These are phyloP conservation scores for Mus spretus DNA, from an alignment of 2,797 vertebrate species.

Conservation along the genomic window DNA sequence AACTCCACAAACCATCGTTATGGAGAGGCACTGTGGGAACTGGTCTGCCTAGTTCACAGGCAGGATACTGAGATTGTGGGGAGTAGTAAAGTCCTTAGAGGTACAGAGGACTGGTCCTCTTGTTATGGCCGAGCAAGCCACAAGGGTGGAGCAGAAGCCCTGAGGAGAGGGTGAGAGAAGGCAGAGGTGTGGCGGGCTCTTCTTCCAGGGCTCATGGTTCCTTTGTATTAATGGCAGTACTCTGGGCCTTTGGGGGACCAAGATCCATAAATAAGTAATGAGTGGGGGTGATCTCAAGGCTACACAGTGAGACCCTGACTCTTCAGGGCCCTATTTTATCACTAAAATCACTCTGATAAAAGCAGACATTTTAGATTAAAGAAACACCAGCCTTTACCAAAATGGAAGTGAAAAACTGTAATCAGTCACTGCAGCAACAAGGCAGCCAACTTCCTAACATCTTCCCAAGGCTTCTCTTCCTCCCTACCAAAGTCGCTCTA, in stretches of 20 bases:
- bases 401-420: background rate
- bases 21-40: background rate
- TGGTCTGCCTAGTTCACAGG: background rate
- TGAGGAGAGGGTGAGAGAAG: too few relatives aligned
- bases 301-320: background rate
- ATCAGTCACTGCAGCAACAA: background rate
- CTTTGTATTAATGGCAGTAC: background rate
- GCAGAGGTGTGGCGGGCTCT: too few relatives aligned
- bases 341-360: background rate
- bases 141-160: rapidly evolving
- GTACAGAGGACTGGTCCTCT: rapidly evolving
- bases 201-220: rapidly evolving
- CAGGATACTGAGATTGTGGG: background rate
- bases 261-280: background rate
- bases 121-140: background rate
- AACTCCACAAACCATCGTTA: background rate
- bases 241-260: background rate
- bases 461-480: background rate
- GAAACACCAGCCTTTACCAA: background rate
- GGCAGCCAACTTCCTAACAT: background rate
- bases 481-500: background rate
- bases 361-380: background rate
- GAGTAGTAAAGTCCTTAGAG: background rate
- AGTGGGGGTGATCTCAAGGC: too few relatives aligned
- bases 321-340: background rate